Evolutionary conservation across 2,888 invertebrate species (phyloP).

Genomic region (Drosophila mayaguana): DNA sequence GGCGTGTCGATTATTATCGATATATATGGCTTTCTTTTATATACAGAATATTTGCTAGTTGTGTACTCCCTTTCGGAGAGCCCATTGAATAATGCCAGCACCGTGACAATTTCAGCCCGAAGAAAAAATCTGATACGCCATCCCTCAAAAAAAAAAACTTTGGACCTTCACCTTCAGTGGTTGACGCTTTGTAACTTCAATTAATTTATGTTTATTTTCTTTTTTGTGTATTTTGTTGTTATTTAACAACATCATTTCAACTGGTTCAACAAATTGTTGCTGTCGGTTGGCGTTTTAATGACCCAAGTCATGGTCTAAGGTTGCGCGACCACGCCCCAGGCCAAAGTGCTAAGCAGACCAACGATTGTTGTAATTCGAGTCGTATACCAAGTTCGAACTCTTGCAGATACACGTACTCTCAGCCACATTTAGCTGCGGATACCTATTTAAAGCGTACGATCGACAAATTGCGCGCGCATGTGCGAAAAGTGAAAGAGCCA

Average conservation of each 20-base stretch:
- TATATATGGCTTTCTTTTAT: no score
- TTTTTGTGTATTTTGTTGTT: slow-evolving; percentile 9
- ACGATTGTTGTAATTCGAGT: slow-evolving; percentile 62
- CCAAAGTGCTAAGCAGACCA: slow-evolving; percentile 24
- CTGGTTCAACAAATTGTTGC: slow-evolving; percentile 45
- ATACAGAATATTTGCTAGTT: neutral
- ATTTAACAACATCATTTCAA: slow-evolving; percentile 64
- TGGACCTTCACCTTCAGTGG: slow-evolving; percentile 70
- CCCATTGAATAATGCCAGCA: slow-evolving; percentile 59
- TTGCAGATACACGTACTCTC: slow-evolving; percentile 27
- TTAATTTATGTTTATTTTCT: slow-evolving; percentile 39
- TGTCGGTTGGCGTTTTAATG: slow-evolving; percentile 52
- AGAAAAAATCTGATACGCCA: slow-evolving; percentile 11
- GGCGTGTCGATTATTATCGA: no score
- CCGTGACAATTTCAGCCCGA: slow-evolving; percentile 53
- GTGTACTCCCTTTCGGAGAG: neutral
- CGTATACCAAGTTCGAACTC: slow-evolving; percentile 53
- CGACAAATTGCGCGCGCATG: slow-evolving; percentile 60
- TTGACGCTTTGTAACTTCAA: slow-evolving; percentile 67
- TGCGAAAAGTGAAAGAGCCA: slow-evolving; percentile 57
- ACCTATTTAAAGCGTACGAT: slow-evolving; percentile 49
- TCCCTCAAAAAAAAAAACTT: neutral
- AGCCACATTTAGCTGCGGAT: slow-evolving; percentile 6
- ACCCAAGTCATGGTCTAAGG: slow-evolving; percentile 49
- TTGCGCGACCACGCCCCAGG: slow-evolving; percentile 31